phyloP scores from a whole-genome alignment of 2,113 vertebrate genomes.

The Ciconia stormi region DNA sequence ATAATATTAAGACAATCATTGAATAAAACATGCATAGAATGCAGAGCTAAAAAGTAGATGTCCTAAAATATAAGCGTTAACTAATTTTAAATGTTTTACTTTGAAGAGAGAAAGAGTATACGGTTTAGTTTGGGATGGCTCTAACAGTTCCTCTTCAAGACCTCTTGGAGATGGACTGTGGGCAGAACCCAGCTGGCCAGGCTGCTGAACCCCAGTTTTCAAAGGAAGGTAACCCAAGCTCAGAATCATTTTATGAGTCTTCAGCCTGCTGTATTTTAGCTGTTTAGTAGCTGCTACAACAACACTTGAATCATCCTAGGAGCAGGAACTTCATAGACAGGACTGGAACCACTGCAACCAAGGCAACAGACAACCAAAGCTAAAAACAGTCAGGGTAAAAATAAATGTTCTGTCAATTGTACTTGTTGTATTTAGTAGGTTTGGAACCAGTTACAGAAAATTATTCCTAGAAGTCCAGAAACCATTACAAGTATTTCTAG shows the following conservation, averaged over 20 bases:
- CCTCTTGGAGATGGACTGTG: background rate
- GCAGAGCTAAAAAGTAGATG: background rate
- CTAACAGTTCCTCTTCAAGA: background rate
- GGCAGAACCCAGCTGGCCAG: background rate
- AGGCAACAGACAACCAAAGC: constrained; percentile 42
- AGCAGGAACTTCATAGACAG: background rate
- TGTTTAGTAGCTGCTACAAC: background rate
- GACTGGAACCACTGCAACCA: constrained; percentile 43
- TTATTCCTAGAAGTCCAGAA: constrained; percentile 20
- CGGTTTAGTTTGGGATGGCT: background rate
- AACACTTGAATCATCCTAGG: background rate
- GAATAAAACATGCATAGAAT: background rate
- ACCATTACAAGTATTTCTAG: background rate
- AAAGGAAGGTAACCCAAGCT: background rate
- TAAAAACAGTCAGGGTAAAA: constrained; percentile 50
- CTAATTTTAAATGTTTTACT: background rate
- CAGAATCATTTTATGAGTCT: background rate
- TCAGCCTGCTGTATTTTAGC: background rate
- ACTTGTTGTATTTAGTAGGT: background rate
- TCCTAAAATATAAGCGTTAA: background rate
- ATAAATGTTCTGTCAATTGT: constrained; percentile 9
- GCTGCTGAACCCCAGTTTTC: background rate
- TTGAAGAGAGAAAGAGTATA: background rate
- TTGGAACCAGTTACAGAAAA: background rate
- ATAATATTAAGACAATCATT: background rate